Evolutionary conservation across 2,888 invertebrate species (phyloP), one percentile per base, ranked within the genome.

Genomic region (Drosophila macrospina): DNA sequence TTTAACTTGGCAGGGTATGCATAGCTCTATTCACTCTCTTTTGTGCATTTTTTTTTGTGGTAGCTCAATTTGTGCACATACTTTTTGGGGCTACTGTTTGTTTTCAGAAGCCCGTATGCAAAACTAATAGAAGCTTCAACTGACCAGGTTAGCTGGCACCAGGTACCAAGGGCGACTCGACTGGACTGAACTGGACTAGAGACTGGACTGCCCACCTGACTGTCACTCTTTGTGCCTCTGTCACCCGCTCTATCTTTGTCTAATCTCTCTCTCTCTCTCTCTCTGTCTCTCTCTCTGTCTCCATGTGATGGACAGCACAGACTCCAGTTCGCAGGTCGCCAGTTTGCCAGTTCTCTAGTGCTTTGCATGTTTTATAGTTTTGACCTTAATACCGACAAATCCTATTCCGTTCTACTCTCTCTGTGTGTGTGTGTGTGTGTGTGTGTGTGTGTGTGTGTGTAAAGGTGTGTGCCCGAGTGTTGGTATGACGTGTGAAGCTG

Each of bases 361-460:
- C 77, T 80, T 80, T 86, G 86, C 82, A 78, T 83, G 85, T 85
- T 83, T 83, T 83, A 87, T 85, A 74, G 82, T 65, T 76, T 69
- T 87, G 87, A 80, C 83, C 87, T 84, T 86, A 86, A 86, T 87
- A 74, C 78, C 80, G 37, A 59, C 56, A 66, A 67, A 74, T 64
- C 62, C 50, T 52, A 45, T 42, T 37, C 30, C 26, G 20, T n/a
- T n/a, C n/a, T n/a, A n/a, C n/a, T n/a, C n/a, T n/a, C n/a, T n/a
- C 15, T 26, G 6, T 51, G 50, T 51, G 11, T 51, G 16, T 26
- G 47, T 41, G 30, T 20, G 42, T 41, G 30, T 62, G 34, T 39
- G 32, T 52, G 6, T 13, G 13, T 36, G 0, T 50, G 37, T 30
- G 42, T 52, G 20, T 32, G 45, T 10, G 26, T 26, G 15, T 45